Percentiles rank a stretch among this genome's conserved stretches.
Evolutionary conservation across 2,888 invertebrate genomes (phyloP).

Genomic region (Mamestra brassicae): DNA sequence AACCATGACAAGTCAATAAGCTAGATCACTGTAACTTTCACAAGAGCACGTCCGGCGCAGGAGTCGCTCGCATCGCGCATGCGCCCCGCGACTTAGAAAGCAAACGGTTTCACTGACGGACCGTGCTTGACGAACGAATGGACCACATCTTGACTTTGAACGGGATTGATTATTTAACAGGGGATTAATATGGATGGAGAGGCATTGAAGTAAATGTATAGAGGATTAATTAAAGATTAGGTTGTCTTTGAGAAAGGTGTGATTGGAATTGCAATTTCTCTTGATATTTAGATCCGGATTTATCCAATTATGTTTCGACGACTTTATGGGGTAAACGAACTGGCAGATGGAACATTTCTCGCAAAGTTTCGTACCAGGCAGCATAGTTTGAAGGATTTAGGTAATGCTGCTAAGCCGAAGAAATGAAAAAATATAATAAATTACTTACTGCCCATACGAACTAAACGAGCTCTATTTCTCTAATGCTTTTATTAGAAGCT

Average conservation of each 20-base stretch:
- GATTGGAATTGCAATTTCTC: slow-evolving; percentile 7
- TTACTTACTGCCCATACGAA: too few relatives aligned
- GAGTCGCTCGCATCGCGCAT: slow-evolving; percentile 67
- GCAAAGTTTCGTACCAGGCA: too few relatives aligned
- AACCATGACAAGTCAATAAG: slow-evolving; percentile 52
- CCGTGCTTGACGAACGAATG: slow-evolving; percentile 14
- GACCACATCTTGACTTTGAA: slow-evolving; percentile 41
- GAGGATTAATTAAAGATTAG: slow-evolving; percentile 31
- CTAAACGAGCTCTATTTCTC: too few relatives aligned
- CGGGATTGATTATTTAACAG: slow-evolving; percentile 21
- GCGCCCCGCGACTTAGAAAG: slow-evolving; percentile 67
- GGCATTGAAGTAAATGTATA: background rate
- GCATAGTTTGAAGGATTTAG: too few relatives aligned
- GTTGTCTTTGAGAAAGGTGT: background rate
- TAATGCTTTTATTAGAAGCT: too few relatives aligned
- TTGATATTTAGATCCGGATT: background rate
- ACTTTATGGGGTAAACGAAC: too few relatives aligned
- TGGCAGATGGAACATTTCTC: background rate
- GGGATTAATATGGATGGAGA: background rate
- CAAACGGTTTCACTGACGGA: slow-evolving; percentile 67
- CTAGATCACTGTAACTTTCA: slow-evolving; percentile 67
- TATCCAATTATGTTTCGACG: too few relatives aligned
- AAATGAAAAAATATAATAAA: too few relatives aligned
- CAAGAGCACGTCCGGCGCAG: slow-evolving; percentile 56
- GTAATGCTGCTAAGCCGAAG: too few relatives aligned